Percentiles rank a stretch among this genome's conserved stretches.
These are phyloP conservation scores for Psilopsiagon aurifrons DNA, from an alignment of 2,113 vertebrate species.

Conservation along the genomic window DNA sequence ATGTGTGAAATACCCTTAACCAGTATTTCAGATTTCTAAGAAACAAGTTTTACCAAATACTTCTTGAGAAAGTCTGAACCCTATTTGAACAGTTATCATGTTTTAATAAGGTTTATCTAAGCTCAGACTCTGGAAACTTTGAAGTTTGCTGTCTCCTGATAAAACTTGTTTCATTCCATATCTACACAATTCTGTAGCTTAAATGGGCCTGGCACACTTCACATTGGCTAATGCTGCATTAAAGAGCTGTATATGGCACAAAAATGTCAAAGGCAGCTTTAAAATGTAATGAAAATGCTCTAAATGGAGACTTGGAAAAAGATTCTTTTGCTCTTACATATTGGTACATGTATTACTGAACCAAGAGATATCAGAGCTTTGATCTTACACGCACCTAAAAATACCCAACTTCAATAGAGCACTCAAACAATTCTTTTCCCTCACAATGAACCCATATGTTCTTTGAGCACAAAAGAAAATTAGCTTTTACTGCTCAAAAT, in stretches of 20 bases:
- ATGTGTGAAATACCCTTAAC: conserved; percentile 54
- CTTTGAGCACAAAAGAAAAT: conserved; percentile 58
- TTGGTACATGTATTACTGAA: conserved; percentile 62
- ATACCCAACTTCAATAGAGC: conserved; percentile 60
- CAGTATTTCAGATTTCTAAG: conserved; percentile 24
- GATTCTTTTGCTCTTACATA: conserved; percentile 43
- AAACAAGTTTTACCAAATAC: conserved; percentile 49
- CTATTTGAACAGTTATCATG: conserved; percentile 19
- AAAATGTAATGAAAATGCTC: conserved; percentile 67
- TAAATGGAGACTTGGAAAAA: conserved; percentile 62
- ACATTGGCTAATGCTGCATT: conserved; percentile 24
- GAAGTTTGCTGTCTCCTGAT: conserved; percentile 22
- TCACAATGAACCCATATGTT: conserved; percentile 56
- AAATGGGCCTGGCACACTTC: conserved; percentile 42
- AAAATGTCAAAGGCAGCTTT: conserved; percentile 55
- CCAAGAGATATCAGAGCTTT: conserved; percentile 69
- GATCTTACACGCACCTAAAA: conserved; percentile 56
- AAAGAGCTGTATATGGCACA: conserved; percentile 37
- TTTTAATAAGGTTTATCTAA: conserved; percentile 58
- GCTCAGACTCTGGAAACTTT: conserved; percentile 54
- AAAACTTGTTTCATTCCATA: conserved; percentile 46
- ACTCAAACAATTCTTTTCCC: conserved; percentile 54
- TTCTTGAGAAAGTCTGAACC: conserved; percentile 23
- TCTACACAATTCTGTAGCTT: conserved; percentile 17
- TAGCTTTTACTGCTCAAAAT: conserved; percentile 53